phyloP scores from a whole-genome alignment of 2,113 vertebrate genomes.

The Nyctibius bracteatus region DNA sequence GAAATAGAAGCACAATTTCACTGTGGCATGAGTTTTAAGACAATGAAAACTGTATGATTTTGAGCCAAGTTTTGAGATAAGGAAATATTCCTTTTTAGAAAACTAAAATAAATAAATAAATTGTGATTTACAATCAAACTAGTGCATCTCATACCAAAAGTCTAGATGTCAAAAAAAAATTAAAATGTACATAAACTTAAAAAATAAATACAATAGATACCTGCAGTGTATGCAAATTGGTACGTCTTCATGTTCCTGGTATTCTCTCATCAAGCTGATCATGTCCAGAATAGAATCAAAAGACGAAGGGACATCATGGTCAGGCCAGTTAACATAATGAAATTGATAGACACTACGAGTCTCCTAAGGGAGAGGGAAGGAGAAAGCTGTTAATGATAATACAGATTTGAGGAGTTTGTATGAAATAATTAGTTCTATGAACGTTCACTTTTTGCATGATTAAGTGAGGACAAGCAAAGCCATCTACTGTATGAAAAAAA shows the following conservation, averaged over 20 bases:
- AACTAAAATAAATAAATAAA: background rate
- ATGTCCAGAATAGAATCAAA: slow-evolving; percentile 99
- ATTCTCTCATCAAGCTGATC: slow-evolving; percentile 95
- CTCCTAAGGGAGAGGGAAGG: slow-evolving; percentile 72
- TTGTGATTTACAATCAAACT: background rate
- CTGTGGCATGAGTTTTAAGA: background rate
- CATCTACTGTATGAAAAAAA: background rate
- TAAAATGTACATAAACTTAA: background rate
- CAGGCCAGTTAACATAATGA: slow-evolving; percentile 98
- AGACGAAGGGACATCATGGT: slow-evolving; percentile 95
- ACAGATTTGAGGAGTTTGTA: background rate
- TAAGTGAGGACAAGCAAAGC: background rate
- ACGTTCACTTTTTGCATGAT: background rate
- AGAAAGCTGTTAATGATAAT: background rate
- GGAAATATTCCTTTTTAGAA: background rate
- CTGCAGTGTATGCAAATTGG: slow-evolving; percentile 98
- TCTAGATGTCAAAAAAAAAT: background rate
- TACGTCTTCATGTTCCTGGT: slow-evolving; percentile 92
- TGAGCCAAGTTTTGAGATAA: background rate
- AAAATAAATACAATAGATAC: slow-evolving; percentile 62
- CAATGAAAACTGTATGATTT: background rate
- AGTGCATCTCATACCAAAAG: background rate
- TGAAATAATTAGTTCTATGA: background rate
- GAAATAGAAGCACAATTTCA: background rate
- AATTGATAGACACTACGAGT: slow-evolving; percentile 91